These are phyloP conservation scores for Pogonocichla stellata DNA, from an alignment of 2,113 vertebrate genomes.

Conservation along the genomic window DNA sequence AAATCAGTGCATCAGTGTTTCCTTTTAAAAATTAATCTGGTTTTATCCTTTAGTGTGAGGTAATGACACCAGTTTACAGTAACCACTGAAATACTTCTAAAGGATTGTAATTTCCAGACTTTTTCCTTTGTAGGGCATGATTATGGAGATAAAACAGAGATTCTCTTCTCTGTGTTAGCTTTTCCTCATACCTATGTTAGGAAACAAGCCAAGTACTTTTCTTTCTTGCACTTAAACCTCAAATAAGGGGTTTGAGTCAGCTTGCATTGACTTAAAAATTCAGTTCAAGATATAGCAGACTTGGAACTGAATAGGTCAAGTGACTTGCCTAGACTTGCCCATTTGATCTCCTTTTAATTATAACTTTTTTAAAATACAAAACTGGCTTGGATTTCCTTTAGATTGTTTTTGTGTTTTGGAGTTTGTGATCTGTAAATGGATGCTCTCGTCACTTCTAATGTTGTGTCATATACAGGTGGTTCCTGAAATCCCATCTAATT, in stretches of 20 bases:
- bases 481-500: not conserved
- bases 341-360: constrained; percentile 16
- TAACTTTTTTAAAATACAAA: not conserved
- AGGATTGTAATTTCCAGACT: not conserved
- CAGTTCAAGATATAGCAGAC: not conserved
- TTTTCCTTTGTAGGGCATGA: not conserved
- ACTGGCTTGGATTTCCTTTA: not conserved
- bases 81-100: not conserved
- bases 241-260: not conserved
- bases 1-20: not conserved
- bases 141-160: not conserved
- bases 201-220: not conserved
- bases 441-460: not conserved
- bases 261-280: not conserved
- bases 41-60: not conserved
- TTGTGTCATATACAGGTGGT: not conserved
- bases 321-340: constrained; percentile 14
- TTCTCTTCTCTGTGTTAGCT: not conserved
- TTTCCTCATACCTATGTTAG: not conserved
- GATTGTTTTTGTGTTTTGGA: not conserved
- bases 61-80: not conserved
- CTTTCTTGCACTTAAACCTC: not conserved
- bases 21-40: not conserved
- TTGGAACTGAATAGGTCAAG: not conserved
- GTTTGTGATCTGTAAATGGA: not conserved